Evolutionary conservation across 2,888 invertebrate species (phyloP).

Genomic region (Biston stratarius): DNA sequence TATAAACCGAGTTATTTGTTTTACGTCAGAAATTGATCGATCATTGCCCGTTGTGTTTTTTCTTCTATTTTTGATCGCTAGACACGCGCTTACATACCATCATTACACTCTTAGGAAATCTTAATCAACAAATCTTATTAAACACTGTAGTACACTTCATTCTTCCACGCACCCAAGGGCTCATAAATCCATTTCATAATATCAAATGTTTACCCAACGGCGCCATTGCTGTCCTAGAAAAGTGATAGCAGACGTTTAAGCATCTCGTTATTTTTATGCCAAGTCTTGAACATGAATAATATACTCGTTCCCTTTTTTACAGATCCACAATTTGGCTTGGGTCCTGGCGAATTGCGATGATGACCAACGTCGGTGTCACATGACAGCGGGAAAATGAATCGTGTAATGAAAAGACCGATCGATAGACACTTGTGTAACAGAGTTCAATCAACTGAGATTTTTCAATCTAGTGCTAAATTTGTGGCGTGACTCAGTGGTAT

Average conservation of each 20-base stretch:
- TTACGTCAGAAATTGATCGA: conserved; percentile 81
- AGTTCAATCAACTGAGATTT: conserved; percentile 57
- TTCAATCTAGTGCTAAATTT: conserved; percentile 55
- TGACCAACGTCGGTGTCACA: conserved; percentile 65
- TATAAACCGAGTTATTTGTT: conserved; percentile 78
- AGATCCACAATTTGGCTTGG: conserved; percentile 56
- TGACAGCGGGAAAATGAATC: conserved; percentile 53
- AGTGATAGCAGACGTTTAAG: conserved; percentile 49
- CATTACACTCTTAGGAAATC: conserved; percentile 43
- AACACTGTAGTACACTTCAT: conserved; percentile 31
- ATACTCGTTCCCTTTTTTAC: conserved; percentile 55
- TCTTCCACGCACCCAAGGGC: conserved; percentile 36
- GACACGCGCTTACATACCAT: conserved; percentile 51
- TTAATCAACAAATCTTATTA: conserved; percentile 42
- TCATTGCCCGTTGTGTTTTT: conserved; percentile 70
- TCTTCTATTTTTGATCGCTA: conserved; percentile 64
- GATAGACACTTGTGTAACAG: conserved; percentile 44
- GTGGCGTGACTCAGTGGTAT: conserved; percentile 62
- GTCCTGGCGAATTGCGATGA: conserved; percentile 49
- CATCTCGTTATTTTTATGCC: conserved; percentile 52
- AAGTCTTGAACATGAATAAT: conserved; percentile 49
- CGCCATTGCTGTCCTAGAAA: conserved; percentile 50
- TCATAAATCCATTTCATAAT: conserved; percentile 44
- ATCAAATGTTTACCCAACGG: conserved; percentile 53
- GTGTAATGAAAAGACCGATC: conserved; percentile 42